phyloP scores from a whole-genome alignment of 1,140 invertebrate species.

The Neodiprion pinetum region DNA sequence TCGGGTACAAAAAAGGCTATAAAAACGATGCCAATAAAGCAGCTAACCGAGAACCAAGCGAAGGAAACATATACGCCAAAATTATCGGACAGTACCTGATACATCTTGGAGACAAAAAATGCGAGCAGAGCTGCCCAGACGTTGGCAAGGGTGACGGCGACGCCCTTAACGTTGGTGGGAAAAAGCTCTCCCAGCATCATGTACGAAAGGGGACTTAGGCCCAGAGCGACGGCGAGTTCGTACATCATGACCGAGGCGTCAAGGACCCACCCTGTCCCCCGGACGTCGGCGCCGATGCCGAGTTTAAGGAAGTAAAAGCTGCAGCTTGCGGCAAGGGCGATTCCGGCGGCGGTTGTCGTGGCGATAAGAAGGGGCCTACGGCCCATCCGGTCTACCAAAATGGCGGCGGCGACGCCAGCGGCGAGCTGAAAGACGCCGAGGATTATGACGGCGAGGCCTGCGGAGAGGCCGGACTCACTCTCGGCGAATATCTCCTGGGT shows the following conservation, averaged over 20 bases:
- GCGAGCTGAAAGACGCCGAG: conserved; percentile 73
- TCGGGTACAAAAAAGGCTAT: conserved; percentile 73
- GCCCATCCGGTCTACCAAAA: conserved; percentile 66
- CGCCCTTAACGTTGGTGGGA: conserved; percentile 68
- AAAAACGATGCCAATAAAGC: conserved; percentile 65
- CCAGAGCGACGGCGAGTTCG: conserved; percentile 65
- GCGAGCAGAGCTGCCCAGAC: conserved; percentile 56
- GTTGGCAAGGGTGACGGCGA: conserved; percentile 60
- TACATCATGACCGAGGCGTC: conserved; percentile 66
- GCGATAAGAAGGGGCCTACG: conserved; percentile 64
- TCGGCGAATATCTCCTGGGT: conserved; percentile 69
- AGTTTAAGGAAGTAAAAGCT: conserved; percentile 63
- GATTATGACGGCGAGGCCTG: conserved; percentile 63
- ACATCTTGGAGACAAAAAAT: conserved; percentile 65
- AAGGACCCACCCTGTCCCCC: conserved; percentile 60
- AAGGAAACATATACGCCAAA: conserved; percentile 66
- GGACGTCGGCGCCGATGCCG: conserved; percentile 48
- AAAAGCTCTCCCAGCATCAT: conserved; percentile 70
- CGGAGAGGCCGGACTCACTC: conserved; percentile 59
- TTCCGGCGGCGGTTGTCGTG: conserved; percentile 61
- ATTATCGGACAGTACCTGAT: conserved; percentile 62
- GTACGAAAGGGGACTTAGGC: conserved; percentile 67
- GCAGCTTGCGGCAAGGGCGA: conserved; percentile 54
- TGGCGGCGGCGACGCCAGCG: conserved; percentile 63
- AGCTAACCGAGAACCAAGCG: conserved; percentile 64